Evolutionary conservation across 2,113 vertebrate species (phyloP).

Genomic region (Cynocephalus volans): DNA sequence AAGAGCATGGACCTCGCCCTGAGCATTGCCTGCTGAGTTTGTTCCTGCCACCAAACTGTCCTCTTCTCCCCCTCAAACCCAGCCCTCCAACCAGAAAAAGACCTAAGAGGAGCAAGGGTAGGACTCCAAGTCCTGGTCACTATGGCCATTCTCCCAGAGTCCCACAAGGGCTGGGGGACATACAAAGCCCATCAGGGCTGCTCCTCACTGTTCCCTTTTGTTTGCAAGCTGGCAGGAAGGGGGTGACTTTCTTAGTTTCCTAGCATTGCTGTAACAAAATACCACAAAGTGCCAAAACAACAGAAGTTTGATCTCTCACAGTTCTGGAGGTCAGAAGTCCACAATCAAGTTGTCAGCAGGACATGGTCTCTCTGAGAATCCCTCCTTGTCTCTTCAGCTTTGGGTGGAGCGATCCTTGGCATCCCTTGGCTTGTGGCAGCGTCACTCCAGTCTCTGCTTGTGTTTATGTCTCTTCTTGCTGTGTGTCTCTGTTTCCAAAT

Average conservation of each 20-base stretch:
- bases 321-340: not conserved
- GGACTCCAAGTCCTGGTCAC: not conserved
- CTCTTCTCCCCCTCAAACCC: not conserved
- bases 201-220: not conserved
- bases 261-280: not conserved
- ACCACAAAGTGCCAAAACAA: too few species aligned
- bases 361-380: not conserved
- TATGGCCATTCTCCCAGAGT: not conserved
- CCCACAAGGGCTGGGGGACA: not conserved
- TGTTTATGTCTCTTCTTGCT: not conserved
- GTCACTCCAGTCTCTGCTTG: not conserved
- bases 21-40: too few species aligned
- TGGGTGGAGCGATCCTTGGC: not conserved
- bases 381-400: not conserved
- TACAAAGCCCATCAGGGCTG: too few species aligned
- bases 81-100: not conserved
- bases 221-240: not conserved
- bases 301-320: not conserved
- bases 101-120: too few species aligned
- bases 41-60: not conserved
- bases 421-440: not conserved
- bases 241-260: not conserved
- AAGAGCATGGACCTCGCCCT: not conserved
- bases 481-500: not conserved
- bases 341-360: not conserved